A percentile compares a stretch with the other conserved stretches of the same genome.
Conservation (phyloP, 2,113 vertebrate genomes). For the Phylloscopus trochiloides region DNA sequence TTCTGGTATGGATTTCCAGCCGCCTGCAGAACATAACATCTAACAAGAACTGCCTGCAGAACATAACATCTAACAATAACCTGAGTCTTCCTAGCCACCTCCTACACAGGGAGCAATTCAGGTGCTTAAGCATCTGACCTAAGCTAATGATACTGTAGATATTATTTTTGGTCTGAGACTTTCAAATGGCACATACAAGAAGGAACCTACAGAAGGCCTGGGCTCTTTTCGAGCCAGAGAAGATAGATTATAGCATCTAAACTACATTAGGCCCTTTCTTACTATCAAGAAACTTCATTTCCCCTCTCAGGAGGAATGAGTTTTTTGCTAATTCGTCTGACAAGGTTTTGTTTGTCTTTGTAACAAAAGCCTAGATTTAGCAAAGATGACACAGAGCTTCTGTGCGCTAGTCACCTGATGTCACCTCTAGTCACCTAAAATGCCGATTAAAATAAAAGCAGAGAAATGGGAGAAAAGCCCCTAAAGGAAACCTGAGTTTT, state of each 20-base stretch:
- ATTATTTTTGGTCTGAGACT: neutral
- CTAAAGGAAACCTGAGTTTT: neutral
- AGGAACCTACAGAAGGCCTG: neutral
- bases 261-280: neutral
- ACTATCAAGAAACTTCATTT: neutral
- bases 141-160: neutral
- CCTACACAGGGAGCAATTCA: neutral
- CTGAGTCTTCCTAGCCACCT: neutral
- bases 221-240: neutral
- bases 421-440: neutral
- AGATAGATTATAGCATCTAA: neutral
- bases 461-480: neutral
- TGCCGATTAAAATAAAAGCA: neutral
- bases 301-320: neutral
- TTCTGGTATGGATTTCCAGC: neutral
- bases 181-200: neutral
- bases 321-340: neutral
- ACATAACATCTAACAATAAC: neutral
- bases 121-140: neutral
- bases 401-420: neutral
- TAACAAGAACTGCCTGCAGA: neutral
- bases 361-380: neutral
- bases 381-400: neutral
- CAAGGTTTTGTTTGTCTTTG: neutral
- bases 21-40: neutral